Percentiles rank a stretch among this genome's conserved stretches.
These are phyloP conservation scores for Diorhabda sublineata DNA, from an alignment of 1,140 invertebrate genomes.

Conservation along the genomic window DNA sequence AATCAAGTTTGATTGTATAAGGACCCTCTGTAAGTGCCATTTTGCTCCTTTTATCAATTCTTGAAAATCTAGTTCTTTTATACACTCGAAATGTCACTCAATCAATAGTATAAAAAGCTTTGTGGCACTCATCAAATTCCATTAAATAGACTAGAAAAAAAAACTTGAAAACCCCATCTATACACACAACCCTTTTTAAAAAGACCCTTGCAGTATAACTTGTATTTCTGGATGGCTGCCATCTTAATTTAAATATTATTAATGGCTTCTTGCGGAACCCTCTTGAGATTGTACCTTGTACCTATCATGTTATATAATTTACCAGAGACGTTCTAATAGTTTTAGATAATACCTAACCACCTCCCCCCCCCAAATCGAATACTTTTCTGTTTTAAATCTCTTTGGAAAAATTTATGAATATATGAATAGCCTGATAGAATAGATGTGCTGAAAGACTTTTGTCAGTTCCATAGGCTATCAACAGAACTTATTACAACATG, in stretches of 20 bases:
- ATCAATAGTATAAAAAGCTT: neutral
- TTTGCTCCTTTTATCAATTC: conserved; percentile 3
- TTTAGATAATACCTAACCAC: too few relatives aligned
- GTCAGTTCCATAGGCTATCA: too few relatives aligned
- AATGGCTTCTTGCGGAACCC: conserved; percentile 3
- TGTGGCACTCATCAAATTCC: neutral
- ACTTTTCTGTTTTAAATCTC: too few relatives aligned
- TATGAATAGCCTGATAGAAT: too few relatives aligned
- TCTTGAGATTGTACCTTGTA: neutral
- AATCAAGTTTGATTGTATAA: neutral
- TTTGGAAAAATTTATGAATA: too few relatives aligned
- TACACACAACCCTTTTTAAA: conserved; percentile 6
- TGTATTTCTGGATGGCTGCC: conserved; percentile 6
- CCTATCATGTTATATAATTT: neutral
- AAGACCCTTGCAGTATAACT: conserved; percentile 6
- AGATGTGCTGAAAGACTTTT: too few relatives aligned
- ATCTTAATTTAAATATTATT: conserved; percentile 14
- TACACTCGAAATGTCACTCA: neutral
- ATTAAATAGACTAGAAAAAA: conserved; percentile 6
- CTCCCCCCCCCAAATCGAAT: too few relatives aligned
- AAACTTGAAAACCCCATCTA: neutral
- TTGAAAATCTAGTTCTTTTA: neutral
- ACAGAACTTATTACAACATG: too few relatives aligned
- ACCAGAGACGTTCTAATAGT: neutral
- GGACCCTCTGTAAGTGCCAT: neutral